Evolutionary conservation across 2,888 invertebrate genomes (phyloP).

Genomic region (Drosophila algonquin): DNA sequence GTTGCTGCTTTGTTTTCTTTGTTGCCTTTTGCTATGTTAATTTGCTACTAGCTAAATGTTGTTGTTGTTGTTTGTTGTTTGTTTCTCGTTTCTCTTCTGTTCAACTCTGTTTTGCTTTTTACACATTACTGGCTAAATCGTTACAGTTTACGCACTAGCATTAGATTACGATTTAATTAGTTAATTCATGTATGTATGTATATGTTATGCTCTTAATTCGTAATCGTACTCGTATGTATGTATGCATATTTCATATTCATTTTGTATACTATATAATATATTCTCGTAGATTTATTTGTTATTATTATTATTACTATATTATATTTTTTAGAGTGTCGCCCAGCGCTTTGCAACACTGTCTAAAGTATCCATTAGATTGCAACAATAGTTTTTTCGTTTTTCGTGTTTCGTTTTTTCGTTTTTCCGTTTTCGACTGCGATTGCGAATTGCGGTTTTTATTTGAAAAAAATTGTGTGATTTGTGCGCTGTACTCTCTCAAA

Average conservation of each 20-base stretch:
- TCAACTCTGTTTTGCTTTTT: conserved; percentile 69
- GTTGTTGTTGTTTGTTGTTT: conserved; percentile 32
- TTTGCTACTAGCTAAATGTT: conserved; percentile 81
- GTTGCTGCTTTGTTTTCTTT: conserved; percentile 12
- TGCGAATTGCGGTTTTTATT: conserved; percentile 24
- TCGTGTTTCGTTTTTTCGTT: not conserved
- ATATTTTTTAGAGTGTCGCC: conserved; percentile 60
- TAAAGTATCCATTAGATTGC: conserved; percentile 56
- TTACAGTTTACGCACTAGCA: conserved; percentile 70
- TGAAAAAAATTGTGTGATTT: conserved; percentile 17
- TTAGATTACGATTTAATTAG: conserved; percentile 49
- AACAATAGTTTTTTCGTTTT: conserved; percentile 46
- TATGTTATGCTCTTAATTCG: conserved; percentile 20
- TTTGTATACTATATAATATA: conserved; percentile 6
- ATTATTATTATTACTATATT: conserved; percentile 15
- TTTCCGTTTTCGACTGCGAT: conserved; percentile 6
- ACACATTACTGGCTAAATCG: conserved; percentile 72
- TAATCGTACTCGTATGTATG: conserved; percentile 28
- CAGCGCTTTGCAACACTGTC: conserved; percentile 52
- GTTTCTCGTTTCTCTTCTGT: conserved; percentile 55
- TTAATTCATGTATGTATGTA: conserved; percentile 45
- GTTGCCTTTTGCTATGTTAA: conserved; percentile 59
- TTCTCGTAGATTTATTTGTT: conserved; percentile 37
- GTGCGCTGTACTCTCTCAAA: conserved; percentile 27
- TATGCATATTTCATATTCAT: conserved; percentile 40